Evolutionary conservation across 2,888 invertebrate genomes (phyloP).

Genomic region (Tupiocoris notatus): DNA sequence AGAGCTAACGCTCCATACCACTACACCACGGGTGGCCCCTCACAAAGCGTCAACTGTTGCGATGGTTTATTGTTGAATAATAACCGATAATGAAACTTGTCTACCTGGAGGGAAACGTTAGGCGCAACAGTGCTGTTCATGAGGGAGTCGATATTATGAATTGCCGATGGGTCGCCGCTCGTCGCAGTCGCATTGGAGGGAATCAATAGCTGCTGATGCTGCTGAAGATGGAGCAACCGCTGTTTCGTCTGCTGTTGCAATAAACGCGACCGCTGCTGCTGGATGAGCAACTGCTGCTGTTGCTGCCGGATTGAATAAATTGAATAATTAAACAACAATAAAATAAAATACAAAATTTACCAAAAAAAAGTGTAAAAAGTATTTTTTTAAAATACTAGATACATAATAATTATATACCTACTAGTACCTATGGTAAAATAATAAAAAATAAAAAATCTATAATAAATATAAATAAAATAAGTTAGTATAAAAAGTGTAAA

Average conservation of each 20-base stretch:
- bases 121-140: conserved; percentile 83
- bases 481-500: too few species aligned
- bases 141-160: conserved; percentile 77
- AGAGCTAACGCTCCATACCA: too few species aligned
- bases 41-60: too few species aligned
- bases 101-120: conserved; percentile 73
- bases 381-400: too few species aligned
- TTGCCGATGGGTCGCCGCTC: conserved; percentile 58
- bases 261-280: conserved; percentile 51
- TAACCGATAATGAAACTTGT: too few species aligned
- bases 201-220: conserved; percentile 76
- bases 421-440: too few species aligned
- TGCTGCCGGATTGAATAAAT: conserved; percentile 41
- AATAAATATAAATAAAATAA: too few species aligned
- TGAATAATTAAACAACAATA: not conserved
- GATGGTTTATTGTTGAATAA: not conserved
- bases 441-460: too few species aligned
- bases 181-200: conserved; percentile 71
- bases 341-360: not conserved
- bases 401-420: too few species aligned
- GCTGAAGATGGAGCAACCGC: conserved; percentile 73
- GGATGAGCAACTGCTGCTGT: conserved; percentile 48
- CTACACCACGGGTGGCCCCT: too few species aligned
- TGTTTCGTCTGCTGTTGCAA: conserved; percentile 60
- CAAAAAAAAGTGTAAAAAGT: not conserved